These are phyloP conservation scores for Helobdella robusta DNA, from an alignment of 2,888 invertebrate species.

Conservation along the genomic window DNA sequence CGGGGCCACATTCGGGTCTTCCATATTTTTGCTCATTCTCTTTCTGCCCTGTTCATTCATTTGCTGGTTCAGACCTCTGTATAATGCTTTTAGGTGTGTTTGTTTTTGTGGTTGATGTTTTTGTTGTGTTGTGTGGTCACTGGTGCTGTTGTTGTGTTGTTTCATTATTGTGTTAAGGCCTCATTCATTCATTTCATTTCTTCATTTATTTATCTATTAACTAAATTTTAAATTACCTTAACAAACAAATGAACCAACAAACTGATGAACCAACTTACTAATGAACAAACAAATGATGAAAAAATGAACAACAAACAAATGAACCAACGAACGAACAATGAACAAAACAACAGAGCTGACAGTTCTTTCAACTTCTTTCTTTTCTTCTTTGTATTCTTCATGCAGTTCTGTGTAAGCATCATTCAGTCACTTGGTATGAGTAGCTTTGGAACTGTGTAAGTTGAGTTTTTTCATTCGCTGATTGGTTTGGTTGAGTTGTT, in stretches of 20 bases:
- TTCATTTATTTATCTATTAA: too few relatives aligned
- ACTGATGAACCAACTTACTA: too few relatives aligned
- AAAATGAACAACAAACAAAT: too few relatives aligned
- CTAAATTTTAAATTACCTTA: too few relatives aligned
- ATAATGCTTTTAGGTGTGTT: conserved; percentile 79
- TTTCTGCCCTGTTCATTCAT: conserved; percentile 93
- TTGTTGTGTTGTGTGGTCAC: neutral
- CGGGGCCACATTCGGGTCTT: conserved; percentile 32
- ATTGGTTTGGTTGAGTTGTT: neutral
- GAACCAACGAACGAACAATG: too few relatives aligned
- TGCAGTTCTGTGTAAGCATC: conserved; percentile 63
- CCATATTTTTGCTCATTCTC: conserved; percentile 53
- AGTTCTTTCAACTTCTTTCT: conserved; percentile 99
- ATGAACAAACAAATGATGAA: too few relatives aligned
- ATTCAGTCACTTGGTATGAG: conserved; percentile 79
- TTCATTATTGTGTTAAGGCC: too few relatives aligned
- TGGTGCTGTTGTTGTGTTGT: too few relatives aligned
- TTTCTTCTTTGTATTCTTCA: conserved; percentile 88
- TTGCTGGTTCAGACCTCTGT: conserved; percentile 97
- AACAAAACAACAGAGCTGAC: conserved; percentile 69
- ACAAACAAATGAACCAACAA: too few relatives aligned
- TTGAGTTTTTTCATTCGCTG: conserved; percentile 34
- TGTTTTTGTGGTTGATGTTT: neutral
- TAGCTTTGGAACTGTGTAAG: conserved; percentile 76
- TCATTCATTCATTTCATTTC: too few relatives aligned